Base-by-base conservation (phyloP, 2,113 vertebrate species). In the Tragelaphus scriptus region DNA sequence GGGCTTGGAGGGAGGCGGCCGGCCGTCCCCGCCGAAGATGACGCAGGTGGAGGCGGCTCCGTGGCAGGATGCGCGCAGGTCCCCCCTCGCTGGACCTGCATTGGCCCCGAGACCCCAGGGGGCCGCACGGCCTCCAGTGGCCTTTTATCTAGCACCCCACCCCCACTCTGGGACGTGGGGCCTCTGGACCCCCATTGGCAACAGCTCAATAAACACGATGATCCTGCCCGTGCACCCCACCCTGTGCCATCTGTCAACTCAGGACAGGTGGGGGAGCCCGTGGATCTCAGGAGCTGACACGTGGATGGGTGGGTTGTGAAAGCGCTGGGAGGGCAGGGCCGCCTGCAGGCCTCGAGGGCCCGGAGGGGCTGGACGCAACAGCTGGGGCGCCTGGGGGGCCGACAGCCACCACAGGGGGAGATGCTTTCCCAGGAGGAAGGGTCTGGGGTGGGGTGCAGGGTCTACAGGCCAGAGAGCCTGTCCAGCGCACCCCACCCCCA, bases 161-260 rank as follows among this genome's bases (percentile, higher is more conserved):
- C 79, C 28, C 53, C 2, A 21, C 68, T 36, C n/a, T 0, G 15
- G 40, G 49, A n/a, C 7, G 0, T 15, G 15, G 36, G 88, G 28
- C 17, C 32, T 44, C 10, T 12, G 3, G 1, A n/a, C 11, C 49
- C 56, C 28, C 79, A 28, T 28, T 1, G 0, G 6, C 4, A 3
- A 2, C 6, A 5, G 21, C 1, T 32, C 4, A 36, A 44, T 56
- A 16, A 16, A 51, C n/a, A 61, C 5, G 11, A 0, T 7, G 13
- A 2, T 10, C 6, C 12, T 2, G 7, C 16, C 77, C 19, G 7
- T 9, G 0, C 1, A 4, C 32, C 5, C 11, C 1, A 1, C 21
- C 59, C 80, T 7, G 36, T 3, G 19, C 6, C 3, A 6, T 5
- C 6, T 9, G 16, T 19, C 9, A 55, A 4, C 21, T 7, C 28